A percentile compares a stretch with the other conserved stretches of the same genome.
phyloP scores from a whole-genome alignment of 2,113 vertebrate species.

The Gambusia holbrooki region DNA sequence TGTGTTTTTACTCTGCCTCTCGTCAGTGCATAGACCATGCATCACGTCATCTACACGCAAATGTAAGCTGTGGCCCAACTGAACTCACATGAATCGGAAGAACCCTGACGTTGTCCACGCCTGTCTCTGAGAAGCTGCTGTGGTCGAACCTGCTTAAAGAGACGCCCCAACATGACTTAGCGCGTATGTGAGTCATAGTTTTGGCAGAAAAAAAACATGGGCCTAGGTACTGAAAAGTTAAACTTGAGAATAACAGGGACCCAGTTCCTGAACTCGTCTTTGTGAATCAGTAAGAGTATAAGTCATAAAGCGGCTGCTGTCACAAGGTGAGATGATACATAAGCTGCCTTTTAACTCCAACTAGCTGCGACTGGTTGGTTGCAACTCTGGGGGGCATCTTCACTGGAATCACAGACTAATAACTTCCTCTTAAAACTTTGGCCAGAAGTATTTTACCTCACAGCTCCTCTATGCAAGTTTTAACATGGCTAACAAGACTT shows the following conservation, averaged over 20 bases:
- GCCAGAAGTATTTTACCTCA: slow-evolving; percentile 8
- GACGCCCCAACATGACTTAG: slow-evolving; percentile 54
- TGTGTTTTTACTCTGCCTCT: background rate
- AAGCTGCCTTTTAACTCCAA: slow-evolving; percentile 15
- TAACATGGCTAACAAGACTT: background rate
- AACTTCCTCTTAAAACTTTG: slow-evolving; percentile 10
- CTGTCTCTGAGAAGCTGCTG: slow-evolving; percentile 6
- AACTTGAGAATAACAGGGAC: slow-evolving; percentile 29
- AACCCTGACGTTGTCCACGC: slow-evolving; percentile 9
- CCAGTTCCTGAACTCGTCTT: slow-evolving; percentile 6
- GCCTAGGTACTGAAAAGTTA: slow-evolving; percentile 38
- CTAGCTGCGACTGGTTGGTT: slow-evolving; percentile 32
- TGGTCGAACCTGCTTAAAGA: slow-evolving; percentile 32
- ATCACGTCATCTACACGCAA: too few species aligned
- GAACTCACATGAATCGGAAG: background rate
- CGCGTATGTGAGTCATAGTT: slow-evolving; percentile 44
- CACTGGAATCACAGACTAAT: slow-evolving; percentile 10
- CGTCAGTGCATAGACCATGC: background rate
- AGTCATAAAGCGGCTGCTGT: slow-evolving; percentile 34
- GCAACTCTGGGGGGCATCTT: slow-evolving; percentile 1
- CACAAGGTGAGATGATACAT: slow-evolving; percentile 23
- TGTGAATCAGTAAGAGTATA: slow-evolving; percentile 14
- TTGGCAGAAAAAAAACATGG: slow-evolving; percentile 34
- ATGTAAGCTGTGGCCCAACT: background rate
- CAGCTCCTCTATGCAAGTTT: background rate